Percentiles rank a stretch among this genome's conserved stretches.
These are phyloP conservation scores for Whitmania pigra DNA, from an alignment of 1,140 invertebrate species.

Conservation along the genomic window DNA sequence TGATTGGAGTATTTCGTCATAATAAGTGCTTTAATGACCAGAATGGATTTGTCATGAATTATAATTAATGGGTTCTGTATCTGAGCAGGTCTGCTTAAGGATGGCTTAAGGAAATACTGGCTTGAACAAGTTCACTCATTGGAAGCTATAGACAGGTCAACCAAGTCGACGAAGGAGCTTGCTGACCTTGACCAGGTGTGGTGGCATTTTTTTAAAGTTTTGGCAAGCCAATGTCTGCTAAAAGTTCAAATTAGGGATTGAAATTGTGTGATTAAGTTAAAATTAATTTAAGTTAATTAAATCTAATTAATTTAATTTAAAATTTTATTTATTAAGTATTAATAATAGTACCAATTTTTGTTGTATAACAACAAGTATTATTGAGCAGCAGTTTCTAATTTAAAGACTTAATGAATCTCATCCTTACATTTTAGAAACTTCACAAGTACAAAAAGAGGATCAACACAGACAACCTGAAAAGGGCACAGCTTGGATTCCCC, in stretches of 20 bases:
- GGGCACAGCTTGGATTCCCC: neutral
- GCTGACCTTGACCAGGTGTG: neutral
- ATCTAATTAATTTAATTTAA: too few relatives aligned
- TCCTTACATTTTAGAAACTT: neutral
- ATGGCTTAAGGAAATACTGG: constrained; percentile 16
- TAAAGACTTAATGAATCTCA: neutral
- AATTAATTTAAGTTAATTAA: too few relatives aligned
- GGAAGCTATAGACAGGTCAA: neutral
- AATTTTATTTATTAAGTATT: too few relatives aligned
- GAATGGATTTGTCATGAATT: too few relatives aligned
- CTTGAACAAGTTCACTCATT: constrained; percentile 12
- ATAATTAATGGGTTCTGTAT: too few relatives aligned
- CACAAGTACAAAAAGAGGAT: constrained; percentile 6
- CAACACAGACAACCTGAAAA: neutral
- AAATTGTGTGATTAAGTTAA: too few relatives aligned
- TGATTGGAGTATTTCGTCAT: too few relatives aligned
- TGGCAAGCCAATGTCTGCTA: too few relatives aligned
- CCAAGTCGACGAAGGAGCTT: neutral
- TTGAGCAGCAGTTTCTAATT: neutral
- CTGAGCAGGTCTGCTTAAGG: constrained; percentile 4
- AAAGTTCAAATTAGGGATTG: too few relatives aligned
- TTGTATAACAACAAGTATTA: neutral
- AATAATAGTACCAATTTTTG: too few relatives aligned
- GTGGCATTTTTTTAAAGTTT: neutral
- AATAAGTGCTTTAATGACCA: too few relatives aligned